These are phyloP conservation scores for Plotosus lineatus DNA, from an alignment of 2,113 vertebrate species.

Conservation along the genomic window DNA sequence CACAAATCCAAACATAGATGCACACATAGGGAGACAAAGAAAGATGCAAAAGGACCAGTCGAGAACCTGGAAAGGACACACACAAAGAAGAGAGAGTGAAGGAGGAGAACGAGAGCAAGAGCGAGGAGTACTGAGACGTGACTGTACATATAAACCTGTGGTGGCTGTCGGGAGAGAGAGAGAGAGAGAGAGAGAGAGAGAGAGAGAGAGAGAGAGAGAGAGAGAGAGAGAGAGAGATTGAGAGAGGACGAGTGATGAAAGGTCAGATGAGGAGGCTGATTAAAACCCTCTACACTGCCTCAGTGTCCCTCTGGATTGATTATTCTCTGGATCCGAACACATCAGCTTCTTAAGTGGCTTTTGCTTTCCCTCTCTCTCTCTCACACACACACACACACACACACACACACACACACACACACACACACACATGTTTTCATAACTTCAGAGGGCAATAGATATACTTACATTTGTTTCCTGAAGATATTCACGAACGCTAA, in stretches of 20 bases:
- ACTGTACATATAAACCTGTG: slow-evolving; percentile 30
- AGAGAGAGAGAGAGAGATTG: not conserved
- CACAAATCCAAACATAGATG: slow-evolving; percentile 11
- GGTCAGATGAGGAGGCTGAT: slow-evolving; percentile 18
- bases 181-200: not conserved
- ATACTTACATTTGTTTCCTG: too few relatives aligned
- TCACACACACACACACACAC: not conserved
- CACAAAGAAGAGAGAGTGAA: not conserved
- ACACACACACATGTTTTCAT: too few relatives aligned
- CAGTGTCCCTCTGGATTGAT: slow-evolving; percentile 17
- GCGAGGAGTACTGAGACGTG: slow-evolving; percentile 32
- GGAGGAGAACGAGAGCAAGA: slow-evolving; percentile 12
- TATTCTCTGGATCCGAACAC: slow-evolving; percentile 20
- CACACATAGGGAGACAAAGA: not conserved
- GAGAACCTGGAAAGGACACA: not conserved
- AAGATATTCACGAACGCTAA: too few relatives aligned
- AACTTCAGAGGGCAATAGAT: too few relatives aligned
- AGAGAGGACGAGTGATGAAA: not conserved
- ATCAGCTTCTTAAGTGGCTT: not conserved
- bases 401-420: not conserved
- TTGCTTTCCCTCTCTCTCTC: not conserved
- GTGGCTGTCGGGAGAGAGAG: not conserved
- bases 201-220: not conserved
- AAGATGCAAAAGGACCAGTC: not conserved
- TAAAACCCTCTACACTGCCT: slow-evolving; percentile 15